Percentiles rank a stretch among this genome's conserved stretches.
Evolutionary conservation across 2,113 vertebrate species (phyloP).

Genomic region (Grammomys dolichurus): DNA sequence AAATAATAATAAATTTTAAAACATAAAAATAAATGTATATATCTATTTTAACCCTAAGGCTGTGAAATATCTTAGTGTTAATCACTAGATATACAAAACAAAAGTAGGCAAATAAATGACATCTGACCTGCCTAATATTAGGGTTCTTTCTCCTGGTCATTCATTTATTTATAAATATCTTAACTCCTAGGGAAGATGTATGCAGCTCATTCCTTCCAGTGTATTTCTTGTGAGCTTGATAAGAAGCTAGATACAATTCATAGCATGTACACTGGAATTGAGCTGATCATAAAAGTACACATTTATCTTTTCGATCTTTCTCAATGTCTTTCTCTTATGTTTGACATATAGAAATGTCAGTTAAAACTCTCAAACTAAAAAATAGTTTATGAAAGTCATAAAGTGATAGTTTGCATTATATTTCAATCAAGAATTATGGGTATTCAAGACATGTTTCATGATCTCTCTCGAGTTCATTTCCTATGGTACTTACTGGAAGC

Average conservation of each 20-base stretch:
- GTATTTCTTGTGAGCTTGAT: neutral
- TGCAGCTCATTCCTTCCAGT: neutral
- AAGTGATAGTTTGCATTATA: slow-evolving; percentile 60
- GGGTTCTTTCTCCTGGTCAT: neutral
- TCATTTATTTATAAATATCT: neutral
- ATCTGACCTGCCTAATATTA: neutral
- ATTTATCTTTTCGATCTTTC: slow-evolving; percentile 59
- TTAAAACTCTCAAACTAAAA: slow-evolving; percentile 69
- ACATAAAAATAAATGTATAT: neutral
- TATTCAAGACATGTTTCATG: slow-evolving; percentile 1
- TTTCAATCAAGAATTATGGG: slow-evolving; percentile 52
- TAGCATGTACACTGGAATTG: neutral
- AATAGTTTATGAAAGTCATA: slow-evolving; percentile 66
- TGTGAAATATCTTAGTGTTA: neutral
- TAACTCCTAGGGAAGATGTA: neutral
- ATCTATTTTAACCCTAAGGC: neutral
- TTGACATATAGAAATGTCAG: slow-evolving; percentile 54
- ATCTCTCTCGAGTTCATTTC: neutral
- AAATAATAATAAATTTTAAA: slow-evolving; percentile 2
- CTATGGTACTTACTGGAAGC: neutral
- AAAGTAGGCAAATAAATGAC: no score
- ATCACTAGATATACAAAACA: neutral
- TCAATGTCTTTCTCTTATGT: slow-evolving; percentile 59
- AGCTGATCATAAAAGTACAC: slow-evolving; percentile 28
- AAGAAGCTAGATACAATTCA: slow-evolving; percentile 48